phyloP scores from a whole-genome alignment of 2,888 invertebrate genomes.

The Phymatocera aterrima region DNA sequence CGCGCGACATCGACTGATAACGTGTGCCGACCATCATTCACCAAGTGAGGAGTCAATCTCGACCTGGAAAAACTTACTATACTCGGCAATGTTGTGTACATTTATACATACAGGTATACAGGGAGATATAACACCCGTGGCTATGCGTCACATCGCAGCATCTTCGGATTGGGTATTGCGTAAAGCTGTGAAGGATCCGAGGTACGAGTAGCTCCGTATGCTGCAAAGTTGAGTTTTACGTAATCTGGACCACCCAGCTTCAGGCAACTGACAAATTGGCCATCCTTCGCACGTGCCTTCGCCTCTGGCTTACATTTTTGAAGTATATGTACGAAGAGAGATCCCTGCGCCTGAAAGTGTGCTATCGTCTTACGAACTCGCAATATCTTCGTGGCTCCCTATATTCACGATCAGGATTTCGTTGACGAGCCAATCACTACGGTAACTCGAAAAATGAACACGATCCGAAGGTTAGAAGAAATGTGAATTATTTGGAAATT shows the following conservation, averaged over 20 bases:
- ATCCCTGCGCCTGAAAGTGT: neutral
- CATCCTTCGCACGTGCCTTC: neutral
- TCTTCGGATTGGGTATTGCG: conserved; percentile 23
- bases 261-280: neutral
- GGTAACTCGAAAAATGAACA: too few species aligned
- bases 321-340: conserved; percentile 3
- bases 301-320: neutral
- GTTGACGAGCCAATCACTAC: too few species aligned
- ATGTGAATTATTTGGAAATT: neutral
- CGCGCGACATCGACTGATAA: neutral
- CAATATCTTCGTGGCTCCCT: neutral
- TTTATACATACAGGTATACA: neutral
- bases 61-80: neutral
- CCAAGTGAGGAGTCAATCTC: neutral
- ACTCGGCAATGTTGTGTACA: neutral
- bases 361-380: conserved; percentile 14
- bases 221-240: conserved; percentile 14
- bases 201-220: conserved; percentile 8
- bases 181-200: neutral
- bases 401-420: too few species aligned
- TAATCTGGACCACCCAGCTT: conserved; percentile 13
- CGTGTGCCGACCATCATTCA: neutral
- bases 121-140: neutral
- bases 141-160: neutral
- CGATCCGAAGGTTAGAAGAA: too few species aligned